Evolutionary conservation across 1,140 invertebrate genomes (phyloP).

Genomic region (Wasmannia auropunctata): DNA sequence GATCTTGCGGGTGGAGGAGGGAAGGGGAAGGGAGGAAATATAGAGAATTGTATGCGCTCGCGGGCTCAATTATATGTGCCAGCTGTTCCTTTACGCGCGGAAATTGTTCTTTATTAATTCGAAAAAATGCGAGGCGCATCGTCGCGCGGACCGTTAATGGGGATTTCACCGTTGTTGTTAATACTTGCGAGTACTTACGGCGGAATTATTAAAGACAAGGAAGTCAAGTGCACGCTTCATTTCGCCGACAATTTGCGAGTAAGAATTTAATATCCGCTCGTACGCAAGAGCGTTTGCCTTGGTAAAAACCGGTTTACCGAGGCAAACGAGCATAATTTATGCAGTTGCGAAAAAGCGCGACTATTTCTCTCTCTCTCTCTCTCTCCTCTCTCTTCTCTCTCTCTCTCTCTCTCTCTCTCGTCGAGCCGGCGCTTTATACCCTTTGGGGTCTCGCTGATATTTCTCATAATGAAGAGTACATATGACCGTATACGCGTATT

Average conservation of each 20-base stretch:
- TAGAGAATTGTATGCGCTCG: not conserved
- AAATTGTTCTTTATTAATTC: not conserved
- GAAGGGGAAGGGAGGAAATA: no score
- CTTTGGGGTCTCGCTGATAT: constrained; percentile 35
- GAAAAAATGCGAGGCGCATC: not conserved
- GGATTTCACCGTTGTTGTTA: not conserved
- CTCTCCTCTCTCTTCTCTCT: no score
- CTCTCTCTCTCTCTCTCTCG: not conserved
- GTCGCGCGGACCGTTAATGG: not conserved
- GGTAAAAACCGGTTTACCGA: constrained; percentile 38
- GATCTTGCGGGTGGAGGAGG: not conserved
- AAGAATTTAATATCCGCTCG: constrained; percentile 17
- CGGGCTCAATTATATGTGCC: not conserved
- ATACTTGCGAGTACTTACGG: not conserved
- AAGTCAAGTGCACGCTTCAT: not conserved
- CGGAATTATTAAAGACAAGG: constrained; percentile 7
- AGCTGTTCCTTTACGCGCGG: no score
- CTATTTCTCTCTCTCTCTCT: no score
- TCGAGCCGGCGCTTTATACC: constrained; percentile 29
- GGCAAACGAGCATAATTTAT: constrained; percentile 28
- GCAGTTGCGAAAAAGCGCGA: constrained; percentile 28
- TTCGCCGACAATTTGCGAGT: constrained; percentile 8
- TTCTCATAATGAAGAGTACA: constrained; percentile 55
- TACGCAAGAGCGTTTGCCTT: not conserved
- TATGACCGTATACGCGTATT: constrained; percentile 12